A percentile compares a stretch with the other conserved stretches of the same genome.
phyloP scores from a whole-genome alignment of 1,140 invertebrate species.

The Plodia interpunctella region DNA sequence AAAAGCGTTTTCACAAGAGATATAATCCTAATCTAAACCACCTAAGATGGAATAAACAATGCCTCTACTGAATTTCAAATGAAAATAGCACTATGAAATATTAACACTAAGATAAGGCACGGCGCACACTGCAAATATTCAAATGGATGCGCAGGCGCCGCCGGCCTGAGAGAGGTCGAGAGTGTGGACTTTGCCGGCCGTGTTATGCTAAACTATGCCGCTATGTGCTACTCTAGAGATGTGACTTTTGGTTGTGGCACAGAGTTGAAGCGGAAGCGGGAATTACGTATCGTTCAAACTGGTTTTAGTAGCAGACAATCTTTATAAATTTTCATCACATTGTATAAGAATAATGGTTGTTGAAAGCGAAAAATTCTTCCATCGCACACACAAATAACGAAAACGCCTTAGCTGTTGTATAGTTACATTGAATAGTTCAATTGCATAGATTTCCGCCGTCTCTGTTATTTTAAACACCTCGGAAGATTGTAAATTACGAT shows the following conservation, averaged over 20 bases:
- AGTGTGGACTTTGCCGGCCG: constrained; percentile 36
- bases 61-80: constrained; percentile 47
- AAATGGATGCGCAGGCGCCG: constrained; percentile 49
- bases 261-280: constrained; percentile 24
- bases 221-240: constrained; percentile 27
- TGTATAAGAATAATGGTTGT: too few species aligned
- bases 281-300: too few species aligned
- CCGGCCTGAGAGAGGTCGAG: constrained; percentile 35
- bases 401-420: too few species aligned
- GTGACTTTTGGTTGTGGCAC: constrained; percentile 19
- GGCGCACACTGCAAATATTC: constrained; percentile 39
- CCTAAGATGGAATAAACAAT: constrained; percentile 5
- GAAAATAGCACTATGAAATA: constrained; percentile 55
- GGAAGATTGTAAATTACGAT: too few species aligned
- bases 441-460: too few species aligned
- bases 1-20: neutral
- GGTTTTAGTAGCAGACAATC: too few species aligned
- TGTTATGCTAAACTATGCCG: constrained; percentile 43
- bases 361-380: too few species aligned
- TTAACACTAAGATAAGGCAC: constrained; percentile 40
- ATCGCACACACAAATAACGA: too few species aligned
- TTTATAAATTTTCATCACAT: too few species aligned
- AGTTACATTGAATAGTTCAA: too few species aligned
- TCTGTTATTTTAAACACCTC: too few species aligned
- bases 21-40: neutral